These are phyloP conservation scores for Herpailurus yagouaroundi DNA, from an alignment of 2,113 vertebrate species.

Conservation along the genomic window DNA sequence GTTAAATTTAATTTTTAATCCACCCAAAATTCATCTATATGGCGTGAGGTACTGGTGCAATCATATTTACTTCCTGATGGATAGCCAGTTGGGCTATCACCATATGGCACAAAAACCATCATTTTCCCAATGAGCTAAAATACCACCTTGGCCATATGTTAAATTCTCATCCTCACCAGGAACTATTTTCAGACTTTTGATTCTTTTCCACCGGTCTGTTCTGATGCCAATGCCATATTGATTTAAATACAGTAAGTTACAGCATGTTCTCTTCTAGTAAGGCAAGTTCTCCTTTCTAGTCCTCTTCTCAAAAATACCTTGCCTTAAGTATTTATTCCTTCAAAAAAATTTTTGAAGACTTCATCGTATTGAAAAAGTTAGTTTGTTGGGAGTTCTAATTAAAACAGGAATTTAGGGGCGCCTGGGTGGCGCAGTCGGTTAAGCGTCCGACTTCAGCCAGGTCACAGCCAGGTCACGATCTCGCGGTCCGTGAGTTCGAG, in stretches of 20 bases:
- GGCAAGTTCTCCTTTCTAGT: background rate
- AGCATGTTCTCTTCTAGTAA: constrained; percentile 6
- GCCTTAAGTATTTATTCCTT: constrained; percentile 4
- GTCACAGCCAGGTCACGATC: no score
- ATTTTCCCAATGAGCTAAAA: constrained; percentile 65
- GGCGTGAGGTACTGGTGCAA: background rate
- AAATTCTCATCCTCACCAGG: constrained; percentile 27
- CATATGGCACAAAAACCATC: constrained; percentile 30
- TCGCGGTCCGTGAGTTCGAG: no score
- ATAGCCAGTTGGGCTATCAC: constrained; percentile 23
- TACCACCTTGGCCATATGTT: constrained; percentile 57
- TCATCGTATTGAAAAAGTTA: background rate
- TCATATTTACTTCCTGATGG: constrained; percentile 47
- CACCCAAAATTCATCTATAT: constrained; percentile 12
- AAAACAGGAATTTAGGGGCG: constrained; percentile 26
- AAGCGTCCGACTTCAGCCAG: no score
- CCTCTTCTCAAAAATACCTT: constrained; percentile 3
- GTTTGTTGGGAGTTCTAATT: background rate
- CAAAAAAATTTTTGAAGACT: background rate
- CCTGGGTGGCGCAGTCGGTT: no score
- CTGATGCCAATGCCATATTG: constrained; percentile 53
- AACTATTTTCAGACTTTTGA: constrained; percentile 64
- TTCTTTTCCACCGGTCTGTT: constrained; percentile 32
- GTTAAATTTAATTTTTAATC: constrained; percentile 48
- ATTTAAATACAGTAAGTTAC: constrained; percentile 33